These are phyloP conservation scores for Ceramica pisi DNA, from an alignment of 2,888 invertebrate genomes.

Conservation along the genomic window DNA sequence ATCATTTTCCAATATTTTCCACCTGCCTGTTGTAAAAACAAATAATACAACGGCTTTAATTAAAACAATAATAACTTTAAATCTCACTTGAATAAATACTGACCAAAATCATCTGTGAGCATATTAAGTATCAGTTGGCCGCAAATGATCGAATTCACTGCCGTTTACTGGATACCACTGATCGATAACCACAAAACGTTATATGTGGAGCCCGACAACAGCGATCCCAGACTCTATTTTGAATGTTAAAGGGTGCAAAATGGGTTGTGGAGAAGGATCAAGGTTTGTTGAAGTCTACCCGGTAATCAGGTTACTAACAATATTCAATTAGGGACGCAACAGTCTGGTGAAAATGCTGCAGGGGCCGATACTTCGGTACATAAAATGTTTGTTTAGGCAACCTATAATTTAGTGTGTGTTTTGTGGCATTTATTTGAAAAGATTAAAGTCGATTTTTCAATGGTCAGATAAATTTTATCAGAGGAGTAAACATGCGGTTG, in stretches of 20 bases:
- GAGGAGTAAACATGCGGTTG: too few relatives aligned
- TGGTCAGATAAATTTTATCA: too few relatives aligned
- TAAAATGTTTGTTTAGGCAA: neutral
- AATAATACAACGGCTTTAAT: neutral
- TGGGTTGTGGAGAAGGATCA: conserved; percentile 18
- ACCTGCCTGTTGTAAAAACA: neutral
- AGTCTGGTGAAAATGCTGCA: conserved; percentile 62
- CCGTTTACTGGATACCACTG: conserved; percentile 47
- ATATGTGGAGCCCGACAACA: conserved; percentile 1
- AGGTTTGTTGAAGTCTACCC: conserved; percentile 34
- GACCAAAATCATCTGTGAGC: conserved; percentile 26
- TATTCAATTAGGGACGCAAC: conserved; percentile 73
- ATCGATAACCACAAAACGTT: conserved; percentile 45
- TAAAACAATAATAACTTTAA: conserved; percentile 28
- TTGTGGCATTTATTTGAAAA: too few relatives aligned
- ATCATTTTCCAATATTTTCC: neutral
- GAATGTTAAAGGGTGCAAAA: conserved; percentile 44
- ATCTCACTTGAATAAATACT: conserved; percentile 27
- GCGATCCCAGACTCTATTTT: conserved; percentile 30
- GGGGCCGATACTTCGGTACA: conserved; percentile 38
- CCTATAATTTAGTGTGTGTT: too few relatives aligned
- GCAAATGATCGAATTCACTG: conserved; percentile 49
- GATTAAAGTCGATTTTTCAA: too few relatives aligned
- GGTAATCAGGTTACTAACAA: conserved; percentile 71
- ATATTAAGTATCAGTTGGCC: conserved; percentile 36